These are phyloP conservation scores for Lipophrys pholis DNA, from an alignment of 2,113 vertebrate species.

Conservation along the genomic window DNA sequence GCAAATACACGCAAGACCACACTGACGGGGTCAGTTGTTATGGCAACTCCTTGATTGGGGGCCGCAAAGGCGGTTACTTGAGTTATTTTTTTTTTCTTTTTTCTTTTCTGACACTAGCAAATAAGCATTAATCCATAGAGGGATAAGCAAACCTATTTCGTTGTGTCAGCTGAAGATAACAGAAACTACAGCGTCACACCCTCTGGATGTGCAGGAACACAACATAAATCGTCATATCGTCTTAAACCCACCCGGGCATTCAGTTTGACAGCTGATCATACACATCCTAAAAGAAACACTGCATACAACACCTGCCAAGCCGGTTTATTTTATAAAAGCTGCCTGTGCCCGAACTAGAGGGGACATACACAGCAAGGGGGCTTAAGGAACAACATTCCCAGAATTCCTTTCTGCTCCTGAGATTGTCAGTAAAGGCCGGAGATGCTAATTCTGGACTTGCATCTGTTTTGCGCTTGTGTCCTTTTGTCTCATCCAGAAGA, in stretches of 20 bases:
- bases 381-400: constrained; percentile 52
- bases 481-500: constrained; percentile 4
- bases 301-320: constrained; percentile 9
- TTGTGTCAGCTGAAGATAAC: constrained; percentile 10
- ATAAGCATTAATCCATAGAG: too few species aligned
- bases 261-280: constrained; percentile 18
- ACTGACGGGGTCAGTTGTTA: constrained; percentile 41
- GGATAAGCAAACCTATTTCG: background rate
- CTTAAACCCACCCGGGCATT: constrained; percentile 32
- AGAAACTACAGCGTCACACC: constrained; percentile 37
- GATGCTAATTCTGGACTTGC: constrained; percentile 24
- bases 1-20: constrained; percentile 19
- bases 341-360: constrained; percentile 15
- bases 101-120: background rate
- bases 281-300: background rate
- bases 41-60: constrained; percentile 21
- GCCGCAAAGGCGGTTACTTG: background rate
- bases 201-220: constrained; percentile 40
- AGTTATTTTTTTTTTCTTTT: constrained; percentile 1
- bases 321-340: constrained; percentile 31
- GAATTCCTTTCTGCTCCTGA: constrained; percentile 51
- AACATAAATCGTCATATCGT: constrained; percentile 44
- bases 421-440: constrained; percentile 13
- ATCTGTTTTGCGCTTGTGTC: background rate
- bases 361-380: constrained; percentile 1